These are phyloP conservation scores for Ypsolopha sequella DNA, from an alignment of 2,888 invertebrate species.

Conservation along the genomic window DNA sequence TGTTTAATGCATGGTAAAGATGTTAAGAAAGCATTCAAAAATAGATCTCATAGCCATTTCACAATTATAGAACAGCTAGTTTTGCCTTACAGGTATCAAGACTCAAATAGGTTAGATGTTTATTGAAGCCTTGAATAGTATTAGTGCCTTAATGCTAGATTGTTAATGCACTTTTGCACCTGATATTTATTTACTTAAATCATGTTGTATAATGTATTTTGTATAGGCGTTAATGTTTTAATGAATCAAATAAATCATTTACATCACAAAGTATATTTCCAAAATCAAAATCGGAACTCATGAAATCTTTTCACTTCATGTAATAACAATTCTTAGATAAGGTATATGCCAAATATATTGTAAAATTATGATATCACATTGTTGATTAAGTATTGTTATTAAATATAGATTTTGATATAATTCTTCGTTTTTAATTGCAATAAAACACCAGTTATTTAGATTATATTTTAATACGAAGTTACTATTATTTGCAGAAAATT, in stretches of 20 bases:
- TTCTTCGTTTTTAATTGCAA: background rate
- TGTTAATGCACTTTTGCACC: slow-evolving; percentile 22
- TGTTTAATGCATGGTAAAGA: too few species aligned
- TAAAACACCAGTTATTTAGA: background rate
- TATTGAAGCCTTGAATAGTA: slow-evolving; percentile 35
- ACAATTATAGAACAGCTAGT: background rate
- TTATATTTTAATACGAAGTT: background rate
- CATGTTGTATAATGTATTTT: background rate
- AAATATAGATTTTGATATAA: slow-evolving; percentile 60
- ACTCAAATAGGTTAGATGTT: too few species aligned
- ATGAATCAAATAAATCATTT: slow-evolving; percentile 12
- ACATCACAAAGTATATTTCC: slow-evolving; percentile 30
- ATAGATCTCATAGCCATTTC: background rate
- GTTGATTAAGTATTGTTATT: slow-evolving; percentile 64
- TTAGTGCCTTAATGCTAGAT: slow-evolving; percentile 43
- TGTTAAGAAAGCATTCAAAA: too few species aligned
- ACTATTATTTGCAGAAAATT: background rate
- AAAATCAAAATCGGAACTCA: background rate
- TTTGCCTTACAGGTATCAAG: slow-evolving; percentile 7
- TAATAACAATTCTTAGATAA: slow-evolving; percentile 23
- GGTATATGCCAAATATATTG: slow-evolving; percentile 68
- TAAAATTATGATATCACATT: slow-evolving; percentile 61
- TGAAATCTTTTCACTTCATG: background rate
- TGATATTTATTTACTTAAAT: slow-evolving; percentile 13
- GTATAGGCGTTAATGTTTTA: slow-evolving; percentile 5